phyloP scores from a whole-genome alignment of 1,140 invertebrate genomes.

The Lethocerus indicus region DNA sequence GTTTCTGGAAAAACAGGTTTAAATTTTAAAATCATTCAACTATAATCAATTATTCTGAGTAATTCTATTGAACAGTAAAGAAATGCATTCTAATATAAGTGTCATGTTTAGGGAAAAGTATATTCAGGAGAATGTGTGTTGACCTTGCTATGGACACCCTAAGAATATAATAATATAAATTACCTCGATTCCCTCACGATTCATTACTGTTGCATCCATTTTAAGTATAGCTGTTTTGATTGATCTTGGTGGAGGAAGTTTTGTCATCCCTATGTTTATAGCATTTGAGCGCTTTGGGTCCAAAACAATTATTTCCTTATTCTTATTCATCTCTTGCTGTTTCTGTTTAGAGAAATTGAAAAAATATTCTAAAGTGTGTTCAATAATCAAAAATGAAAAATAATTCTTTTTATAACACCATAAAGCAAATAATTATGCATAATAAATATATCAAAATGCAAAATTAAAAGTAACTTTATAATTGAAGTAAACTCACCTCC shows the following conservation, averaged over 20 bases:
- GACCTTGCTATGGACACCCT: too few relatives aligned
- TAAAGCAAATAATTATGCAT: constrained; percentile 19
- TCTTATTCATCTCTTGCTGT: constrained; percentile 84
- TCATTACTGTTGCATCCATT: constrained; percentile 98
- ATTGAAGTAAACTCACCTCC: constrained; percentile 29
- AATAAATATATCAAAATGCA: constrained; percentile 13
- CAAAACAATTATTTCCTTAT: constrained; percentile 88
- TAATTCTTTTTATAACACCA: constrained; percentile 12
- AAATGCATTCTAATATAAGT: too few relatives aligned
- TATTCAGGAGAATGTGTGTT: not conserved
- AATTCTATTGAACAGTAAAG: too few relatives aligned
- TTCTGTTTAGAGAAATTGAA: constrained; percentile 43
- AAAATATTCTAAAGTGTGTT: constrained; percentile 1
- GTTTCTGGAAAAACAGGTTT: constrained; percentile 44
- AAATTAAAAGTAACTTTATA: constrained; percentile 16
- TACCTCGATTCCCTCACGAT: constrained; percentile 91
- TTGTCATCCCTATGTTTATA: constrained; percentile 99
- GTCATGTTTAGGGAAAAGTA: not conserved
- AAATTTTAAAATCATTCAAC: too few relatives aligned
- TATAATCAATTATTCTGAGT: too few relatives aligned
- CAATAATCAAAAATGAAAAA: constrained; percentile 2
- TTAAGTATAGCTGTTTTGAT: constrained; percentile 98
- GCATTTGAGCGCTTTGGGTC: constrained; percentile 97
- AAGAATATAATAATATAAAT: too few relatives aligned
- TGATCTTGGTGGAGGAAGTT: constrained; percentile 86